These are phyloP conservation scores for Gonioctena quinquepunctata DNA, from an alignment of 1,140 invertebrate species.

Conservation along the genomic window DNA sequence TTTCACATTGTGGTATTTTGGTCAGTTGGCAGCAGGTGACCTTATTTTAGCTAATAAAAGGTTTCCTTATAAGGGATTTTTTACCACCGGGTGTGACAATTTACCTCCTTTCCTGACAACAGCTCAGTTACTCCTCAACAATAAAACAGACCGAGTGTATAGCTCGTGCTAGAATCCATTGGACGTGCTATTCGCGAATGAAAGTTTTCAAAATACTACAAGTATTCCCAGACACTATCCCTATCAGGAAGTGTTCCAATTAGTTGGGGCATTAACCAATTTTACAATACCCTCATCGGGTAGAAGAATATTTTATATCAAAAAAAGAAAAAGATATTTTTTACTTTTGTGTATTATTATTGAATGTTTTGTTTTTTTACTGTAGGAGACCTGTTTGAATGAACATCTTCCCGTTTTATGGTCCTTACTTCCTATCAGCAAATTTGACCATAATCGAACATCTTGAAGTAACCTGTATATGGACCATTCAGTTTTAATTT, in stretches of 20 bases:
- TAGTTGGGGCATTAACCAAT: conserved; percentile 22
- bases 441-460: too few species aligned
- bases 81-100: conserved; percentile 32
- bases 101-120: conserved; percentile 34
- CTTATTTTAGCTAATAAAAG: conserved; percentile 34
- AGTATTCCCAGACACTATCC: not conserved
- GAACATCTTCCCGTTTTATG: too few species aligned
- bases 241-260: not conserved
- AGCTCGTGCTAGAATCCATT: conserved; percentile 26
- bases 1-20: conserved; percentile 19
- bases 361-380: too few species aligned
- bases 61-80: conserved; percentile 32
- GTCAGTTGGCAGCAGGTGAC: conserved; percentile 24
- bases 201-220: conserved; percentile 28
- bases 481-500: too few species aligned
- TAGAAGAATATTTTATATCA: conserved; percentile 28
- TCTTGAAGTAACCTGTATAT: too few species aligned
- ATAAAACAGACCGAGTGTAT: conserved; percentile 23
- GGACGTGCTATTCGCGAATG: conserved; percentile 29
- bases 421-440: too few species aligned
- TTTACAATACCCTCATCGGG: conserved; percentile 31
- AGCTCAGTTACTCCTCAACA: too few species aligned
- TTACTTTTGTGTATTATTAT: too few species aligned
- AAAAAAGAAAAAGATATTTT: too few species aligned
- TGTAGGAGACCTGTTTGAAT: too few species aligned